phyloP scores from a whole-genome alignment of 2,797 vertebrate genomes.

The Microcaecilia unicolor region DNA sequence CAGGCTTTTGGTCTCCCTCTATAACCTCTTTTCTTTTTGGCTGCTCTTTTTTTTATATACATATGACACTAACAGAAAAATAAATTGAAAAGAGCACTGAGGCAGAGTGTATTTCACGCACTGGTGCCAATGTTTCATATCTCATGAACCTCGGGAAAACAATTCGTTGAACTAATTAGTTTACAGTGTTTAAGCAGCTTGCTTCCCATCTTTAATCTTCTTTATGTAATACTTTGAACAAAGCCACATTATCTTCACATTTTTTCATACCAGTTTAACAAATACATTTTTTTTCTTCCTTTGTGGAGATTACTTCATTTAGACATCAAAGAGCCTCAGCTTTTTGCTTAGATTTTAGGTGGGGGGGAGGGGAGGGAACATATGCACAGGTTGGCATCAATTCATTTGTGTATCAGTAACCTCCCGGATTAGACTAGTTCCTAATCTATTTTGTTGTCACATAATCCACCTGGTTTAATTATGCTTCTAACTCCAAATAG shows the following conservation, averaged over 20 bases:
- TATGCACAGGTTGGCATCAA: constrained; percentile 28
- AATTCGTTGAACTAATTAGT: constrained; percentile 70
- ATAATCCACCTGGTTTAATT: constrained; percentile 31
- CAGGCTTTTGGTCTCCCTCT: constrained; percentile 34
- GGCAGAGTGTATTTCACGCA: constrained; percentile 64
- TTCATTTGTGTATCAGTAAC: constrained; percentile 16
- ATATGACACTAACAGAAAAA: constrained; percentile 61
- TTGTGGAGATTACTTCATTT: constrained; percentile 50
- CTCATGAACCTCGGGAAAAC: constrained; percentile 65
- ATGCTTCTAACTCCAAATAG: constrained; percentile 11
- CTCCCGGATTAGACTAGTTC: constrained; percentile 17
- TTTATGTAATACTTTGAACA: constrained; percentile 58
- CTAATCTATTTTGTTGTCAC: constrained; percentile 22
- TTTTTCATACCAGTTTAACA: constrained; percentile 52
- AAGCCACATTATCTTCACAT: constrained; percentile 57
- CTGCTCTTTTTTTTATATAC: constrained; percentile 36
- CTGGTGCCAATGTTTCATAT: constrained; percentile 58
- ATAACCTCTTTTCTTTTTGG: constrained; percentile 42
- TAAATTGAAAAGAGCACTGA: constrained; percentile 71
- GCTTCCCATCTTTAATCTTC: constrained; percentile 65
- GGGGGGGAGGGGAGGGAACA: constrained; percentile 23
- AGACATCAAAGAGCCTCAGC: constrained; percentile 42
- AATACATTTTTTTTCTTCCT: constrained; percentile 48
- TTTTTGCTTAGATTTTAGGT: constrained; percentile 3
- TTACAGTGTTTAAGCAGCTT: constrained; percentile 72